Conservation (phyloP, 2,113 vertebrate genomes). For the Scartelaos histophorus region DNA sequence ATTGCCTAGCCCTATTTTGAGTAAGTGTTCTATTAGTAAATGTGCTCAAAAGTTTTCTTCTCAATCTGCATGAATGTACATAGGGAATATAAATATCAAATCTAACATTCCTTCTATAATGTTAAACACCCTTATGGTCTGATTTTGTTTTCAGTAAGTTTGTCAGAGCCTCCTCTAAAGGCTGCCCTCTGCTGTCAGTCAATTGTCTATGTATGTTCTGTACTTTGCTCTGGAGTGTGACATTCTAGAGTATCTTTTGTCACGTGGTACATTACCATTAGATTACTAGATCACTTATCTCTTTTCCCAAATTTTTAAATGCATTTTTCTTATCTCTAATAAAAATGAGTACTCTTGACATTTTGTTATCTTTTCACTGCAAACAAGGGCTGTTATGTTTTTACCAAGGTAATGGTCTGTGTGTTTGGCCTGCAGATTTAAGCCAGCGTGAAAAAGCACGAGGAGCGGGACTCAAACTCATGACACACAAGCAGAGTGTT, state of each 20-base stretch:
- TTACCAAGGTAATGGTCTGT: too few relatives aligned
- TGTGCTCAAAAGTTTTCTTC: background rate
- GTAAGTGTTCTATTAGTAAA: background rate
- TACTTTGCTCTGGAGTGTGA: background rate
- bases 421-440: background rate
- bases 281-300: too few relatives aligned
- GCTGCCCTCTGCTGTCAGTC: conserved; percentile 68
- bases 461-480: background rate
- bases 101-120: too few relatives aligned
- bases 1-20: too few relatives aligned
- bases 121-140: too few relatives aligned
- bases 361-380: too few relatives aligned
- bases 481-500: background rate
- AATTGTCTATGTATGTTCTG: conserved; percentile 28
- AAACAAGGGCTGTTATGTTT: too few relatives aligned
- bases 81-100: background rate
- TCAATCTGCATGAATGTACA: background rate
- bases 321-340: background rate
- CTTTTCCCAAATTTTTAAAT: background rate
- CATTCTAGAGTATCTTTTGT: background rate
- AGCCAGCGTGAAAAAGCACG: background rate
- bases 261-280: background rate
- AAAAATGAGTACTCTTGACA: background rate
- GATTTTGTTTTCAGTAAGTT: background rate
- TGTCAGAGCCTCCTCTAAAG: conserved; percentile 42